Base-by-base conservation (phyloP, 2,888 invertebrate species). In the Hipparchia semele region DNA sequence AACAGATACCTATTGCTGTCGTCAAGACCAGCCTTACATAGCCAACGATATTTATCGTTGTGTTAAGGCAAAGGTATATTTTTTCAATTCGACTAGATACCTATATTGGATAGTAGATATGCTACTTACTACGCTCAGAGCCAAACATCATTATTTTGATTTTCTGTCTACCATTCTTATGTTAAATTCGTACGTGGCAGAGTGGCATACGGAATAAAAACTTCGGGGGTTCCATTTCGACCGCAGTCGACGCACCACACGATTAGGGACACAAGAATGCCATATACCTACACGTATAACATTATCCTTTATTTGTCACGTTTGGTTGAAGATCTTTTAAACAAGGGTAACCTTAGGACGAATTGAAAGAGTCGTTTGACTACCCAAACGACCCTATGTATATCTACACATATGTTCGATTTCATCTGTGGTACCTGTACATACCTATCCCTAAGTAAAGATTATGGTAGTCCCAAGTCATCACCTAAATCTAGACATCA, bases 61-160 rank as follows among this genome's bases (percentile, higher is more conserved):
- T 23, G 23, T 23, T 0, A 23, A 23, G 23, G 23, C 23, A n/a
- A n/a, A n/a, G n/a, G n/a, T n/a, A n/a, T n/a, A n/a, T n/a, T n/a
- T 39, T 39, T 39, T 39, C 5, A 5, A 39, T 39, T 39, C 39
- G 39, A 39, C 39, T 39, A 23, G 23, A 23, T 23, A n/a, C n/a
- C n/a, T n/a, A 23, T 23, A 23, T 23, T 23, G 0, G 23, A 23
- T 23, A 46, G 46, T 49, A 0, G 5, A 6, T 49, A 49, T 8
- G 8, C 10, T n/a, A n/a, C n/a, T 23, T 49, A 12, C 10, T 65
- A 23, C 51, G 49, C 12, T 64, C 51, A 51, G 64, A 64, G 46
- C 51, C 62, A 49, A 56, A 75, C 54, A 69, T 71, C 68, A 66
- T 70, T 75, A 71, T 59, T 69, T 68, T n/a, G 66, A 71, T 71